phyloP scores from a whole-genome alignment of 2,113 vertebrate species.

The Protobothrops mucrosquamatus region DNA sequence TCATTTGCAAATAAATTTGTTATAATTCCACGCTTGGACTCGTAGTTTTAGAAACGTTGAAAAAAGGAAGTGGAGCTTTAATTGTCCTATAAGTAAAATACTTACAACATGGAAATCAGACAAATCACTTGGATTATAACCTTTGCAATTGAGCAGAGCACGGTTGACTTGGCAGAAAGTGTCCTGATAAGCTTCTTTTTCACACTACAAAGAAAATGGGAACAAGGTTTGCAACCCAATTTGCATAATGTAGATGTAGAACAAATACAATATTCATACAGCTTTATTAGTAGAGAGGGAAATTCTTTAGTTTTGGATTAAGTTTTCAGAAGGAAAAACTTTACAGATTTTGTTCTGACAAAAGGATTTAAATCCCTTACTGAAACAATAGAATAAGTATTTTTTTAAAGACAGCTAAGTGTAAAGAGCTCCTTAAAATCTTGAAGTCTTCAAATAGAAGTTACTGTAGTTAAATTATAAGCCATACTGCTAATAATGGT shows the following conservation, averaged over 20 bases:
- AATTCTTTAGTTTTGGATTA: neutral
- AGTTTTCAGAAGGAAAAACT: neutral
- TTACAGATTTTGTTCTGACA: neutral
- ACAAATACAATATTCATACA: neutral
- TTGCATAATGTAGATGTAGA: neutral
- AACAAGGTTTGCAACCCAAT: neutral
- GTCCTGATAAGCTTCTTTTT: no score
- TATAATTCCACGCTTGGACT: neutral
- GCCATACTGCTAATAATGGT: neutral
- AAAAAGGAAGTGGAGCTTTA: neutral
- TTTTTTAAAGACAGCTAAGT: neutral
- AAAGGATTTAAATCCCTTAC: neutral
- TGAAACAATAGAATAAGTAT: neutral
- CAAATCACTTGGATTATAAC: no score
- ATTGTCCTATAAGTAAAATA: neutral
- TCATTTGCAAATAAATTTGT: neutral
- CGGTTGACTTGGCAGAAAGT: neutral
- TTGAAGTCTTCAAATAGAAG: neutral
- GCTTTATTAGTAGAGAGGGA: neutral
- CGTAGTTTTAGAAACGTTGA: neutral
- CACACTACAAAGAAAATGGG: neutral
- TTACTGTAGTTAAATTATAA: neutral
- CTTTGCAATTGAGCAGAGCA: neutral
- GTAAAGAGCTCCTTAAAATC: neutral
- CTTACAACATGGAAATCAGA: neutral